Evolutionary conservation across 2,888 invertebrate genomes (phyloP), one percentile per base, ranked within the genome.

Genomic region (Hydriomena furcata): DNA sequence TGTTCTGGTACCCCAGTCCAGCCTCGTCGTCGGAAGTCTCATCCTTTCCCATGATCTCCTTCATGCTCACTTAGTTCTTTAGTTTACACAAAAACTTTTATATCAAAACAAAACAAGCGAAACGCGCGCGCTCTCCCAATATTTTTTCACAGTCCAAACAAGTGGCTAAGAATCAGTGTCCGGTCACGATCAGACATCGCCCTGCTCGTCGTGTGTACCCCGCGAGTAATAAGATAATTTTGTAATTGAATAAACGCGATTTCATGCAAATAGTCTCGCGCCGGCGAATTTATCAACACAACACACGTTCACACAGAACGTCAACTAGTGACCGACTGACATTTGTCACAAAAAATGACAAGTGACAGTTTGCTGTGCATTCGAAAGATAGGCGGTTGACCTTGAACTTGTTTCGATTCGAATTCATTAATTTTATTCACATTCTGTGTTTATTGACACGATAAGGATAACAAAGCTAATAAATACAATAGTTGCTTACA

Each of bases 1-100:
- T 93, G 65, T 93, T 93, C 75, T 94, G 93, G 68, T 94, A 94
- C 41, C 95, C 95, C 70, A 95, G 82, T 51, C 94, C 94, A 51
- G 92, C 87, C 63, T 92, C 93, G 66, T 93, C 92, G 67, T 92
- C 92, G 1, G 89, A 91, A 24, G 79, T 84, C 58, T 91, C 91
- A 10, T 90, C 88, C 56, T 86, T 88, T 41, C 61, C 71, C 38
- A 69, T 71, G 37, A 74, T 52, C 45, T 75, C 76, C 76, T 85
- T 89, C 89, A 89, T 50, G 62, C 75, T 59, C 60, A 64, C 61
- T 60, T 63, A 69, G 68, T 73, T 68, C 62, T 67, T 55, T 63
- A 68, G 55, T 66, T 65, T 64, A 66, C 76, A 76, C 76, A 77
- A 63, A 70, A 76, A 76, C 74, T 65, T 52, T 65, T 63, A 71